Percentiles rank a stretch among this genome's conserved stretches.
These are phyloP conservation scores for Papilio glaucus DNA, from an alignment of 1,140 invertebrate genomes.

Conservation along the genomic window DNA sequence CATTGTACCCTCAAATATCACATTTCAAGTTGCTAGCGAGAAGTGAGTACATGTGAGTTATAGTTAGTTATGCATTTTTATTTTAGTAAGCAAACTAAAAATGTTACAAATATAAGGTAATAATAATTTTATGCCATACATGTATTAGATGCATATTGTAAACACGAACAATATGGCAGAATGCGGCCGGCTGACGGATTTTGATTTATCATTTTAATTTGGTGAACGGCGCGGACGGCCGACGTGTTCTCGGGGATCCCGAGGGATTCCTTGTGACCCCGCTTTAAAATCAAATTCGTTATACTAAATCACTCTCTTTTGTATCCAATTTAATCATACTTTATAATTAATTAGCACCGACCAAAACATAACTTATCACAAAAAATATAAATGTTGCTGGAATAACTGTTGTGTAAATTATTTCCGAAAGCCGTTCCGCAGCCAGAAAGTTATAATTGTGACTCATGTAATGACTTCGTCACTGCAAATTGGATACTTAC, in stretches of 20 bases:
- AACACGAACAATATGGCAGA: conserved; percentile 33
- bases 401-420: conserved; percentile 27
- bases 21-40: too few relatives aligned
- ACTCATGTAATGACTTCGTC: conserved; percentile 33
- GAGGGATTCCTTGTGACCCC: conserved; percentile 53
- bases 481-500: conserved; percentile 31
- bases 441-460: conserved; percentile 32
- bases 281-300: conserved; percentile 70
- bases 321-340: conserved; percentile 49
- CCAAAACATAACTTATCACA: conserved; percentile 22
- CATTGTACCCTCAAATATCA: too few relatives aligned
- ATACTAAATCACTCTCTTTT: conserved; percentile 64
- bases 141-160: background rate
- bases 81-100: too few relatives aligned
- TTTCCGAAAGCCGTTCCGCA: conserved; percentile 11
- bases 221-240: conserved; percentile 64
- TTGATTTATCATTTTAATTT: conserved; percentile 82
- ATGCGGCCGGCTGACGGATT: conserved; percentile 62
- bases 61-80: too few relatives aligned
- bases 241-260: conserved; percentile 57
- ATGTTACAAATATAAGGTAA: too few relatives aligned
- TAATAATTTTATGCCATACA: too few relatives aligned
- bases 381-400: conserved; percentile 20
- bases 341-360: conserved; percentile 28
- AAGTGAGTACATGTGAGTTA: too few relatives aligned